Conservation (phyloP, 1,140 invertebrate genomes). For the Eciton burchellii region DNA sequence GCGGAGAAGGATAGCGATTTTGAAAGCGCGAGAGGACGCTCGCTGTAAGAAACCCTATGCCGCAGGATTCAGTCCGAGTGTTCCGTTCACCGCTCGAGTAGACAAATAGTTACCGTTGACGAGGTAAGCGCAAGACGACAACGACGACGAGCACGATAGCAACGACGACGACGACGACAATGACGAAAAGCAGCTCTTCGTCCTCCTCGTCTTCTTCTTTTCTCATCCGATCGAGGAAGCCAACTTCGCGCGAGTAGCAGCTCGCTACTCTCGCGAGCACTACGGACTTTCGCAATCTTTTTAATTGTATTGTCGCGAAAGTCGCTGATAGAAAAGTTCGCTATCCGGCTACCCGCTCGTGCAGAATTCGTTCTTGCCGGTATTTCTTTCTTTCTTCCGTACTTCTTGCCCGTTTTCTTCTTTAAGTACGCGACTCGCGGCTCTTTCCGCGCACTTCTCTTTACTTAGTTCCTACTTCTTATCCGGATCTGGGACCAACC, state of each 20-base stretch:
- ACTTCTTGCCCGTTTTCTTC: not conserved
- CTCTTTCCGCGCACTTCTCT: conserved; percentile 42
- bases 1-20: conserved; percentile 59
- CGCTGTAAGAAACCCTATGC: conserved; percentile 56
- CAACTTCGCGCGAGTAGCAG: conserved; percentile 68
- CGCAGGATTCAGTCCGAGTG: conserved; percentile 59
- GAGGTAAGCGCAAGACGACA: conserved; percentile 62
- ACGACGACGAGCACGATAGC: not conserved
- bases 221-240: conserved; percentile 36
- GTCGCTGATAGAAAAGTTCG: conserved; percentile 81
- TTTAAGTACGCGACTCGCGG: not conserved
- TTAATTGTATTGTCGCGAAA: conserved; percentile 81
- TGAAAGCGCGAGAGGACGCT: conserved; percentile 72
- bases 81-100: conserved; percentile 78
- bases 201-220: not conserved
- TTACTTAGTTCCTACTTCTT: conserved; percentile 73
- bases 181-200: not conserved
- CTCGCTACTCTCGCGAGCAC: conserved; percentile 46
- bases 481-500: conserved; percentile 22
- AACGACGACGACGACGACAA: conserved; percentile 25
- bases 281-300: conserved; percentile 81
- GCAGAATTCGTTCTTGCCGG: conserved; percentile 29
- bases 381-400: conserved; percentile 60
- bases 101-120: conserved; percentile 76
- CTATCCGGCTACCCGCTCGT: conserved; percentile 36